These are phyloP conservation scores for Drosophila kuntzei DNA, from an alignment of 2,888 invertebrate genomes.

Conservation along the genomic window DNA sequence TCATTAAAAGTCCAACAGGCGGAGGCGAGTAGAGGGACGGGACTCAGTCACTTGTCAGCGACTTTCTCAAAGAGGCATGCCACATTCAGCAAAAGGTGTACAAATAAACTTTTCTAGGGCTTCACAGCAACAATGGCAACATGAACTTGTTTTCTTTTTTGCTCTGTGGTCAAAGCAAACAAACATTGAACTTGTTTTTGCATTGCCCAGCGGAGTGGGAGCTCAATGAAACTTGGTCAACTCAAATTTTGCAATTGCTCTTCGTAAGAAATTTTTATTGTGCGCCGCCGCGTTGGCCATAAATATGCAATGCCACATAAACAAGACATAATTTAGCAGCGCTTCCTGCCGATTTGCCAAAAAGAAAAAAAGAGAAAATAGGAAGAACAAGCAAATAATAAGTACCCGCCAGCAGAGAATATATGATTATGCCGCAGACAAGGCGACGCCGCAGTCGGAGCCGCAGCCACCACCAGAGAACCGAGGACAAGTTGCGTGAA, in stretches of 20 bases:
- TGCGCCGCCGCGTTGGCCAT: slow-evolving; percentile 64
- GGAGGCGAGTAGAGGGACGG: background rate
- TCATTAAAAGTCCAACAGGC: slow-evolving; percentile 55
- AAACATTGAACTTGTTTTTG: slow-evolving; percentile 80
- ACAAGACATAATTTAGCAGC: slow-evolving; percentile 80
- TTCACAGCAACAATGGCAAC: slow-evolving; percentile 48
- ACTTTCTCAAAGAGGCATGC: slow-evolving; percentile 65
- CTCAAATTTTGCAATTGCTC: slow-evolving; percentile 71
- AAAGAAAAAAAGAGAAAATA: slow-evolving; percentile 37
- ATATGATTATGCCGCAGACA: slow-evolving; percentile 81
- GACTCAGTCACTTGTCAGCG: slow-evolving; percentile 56
- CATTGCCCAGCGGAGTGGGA: slow-evolving; percentile 28
- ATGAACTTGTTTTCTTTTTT: slow-evolving; percentile 66
- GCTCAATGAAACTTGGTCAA: slow-evolving; percentile 66
- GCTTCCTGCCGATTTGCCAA: slow-evolving; percentile 82
- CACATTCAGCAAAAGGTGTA: slow-evolving; percentile 60
- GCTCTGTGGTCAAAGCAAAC: slow-evolving; percentile 63
- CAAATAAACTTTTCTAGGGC: slow-evolving; percentile 73
- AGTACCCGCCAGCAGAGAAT: slow-evolving; percentile 72
- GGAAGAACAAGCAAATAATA: slow-evolving; percentile 71
- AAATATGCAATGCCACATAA: slow-evolving; percentile 80
- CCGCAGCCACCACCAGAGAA: slow-evolving; percentile 25
- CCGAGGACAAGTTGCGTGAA: slow-evolving; percentile 70
- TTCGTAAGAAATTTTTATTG: slow-evolving; percentile 71
- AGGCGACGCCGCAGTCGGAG: slow-evolving; percentile 63